Evolutionary conservation across 2,113 vertebrate species (phyloP), one percentile per base, ranked within the genome.

Genomic region (Anoplopoma fimbria): DNA sequence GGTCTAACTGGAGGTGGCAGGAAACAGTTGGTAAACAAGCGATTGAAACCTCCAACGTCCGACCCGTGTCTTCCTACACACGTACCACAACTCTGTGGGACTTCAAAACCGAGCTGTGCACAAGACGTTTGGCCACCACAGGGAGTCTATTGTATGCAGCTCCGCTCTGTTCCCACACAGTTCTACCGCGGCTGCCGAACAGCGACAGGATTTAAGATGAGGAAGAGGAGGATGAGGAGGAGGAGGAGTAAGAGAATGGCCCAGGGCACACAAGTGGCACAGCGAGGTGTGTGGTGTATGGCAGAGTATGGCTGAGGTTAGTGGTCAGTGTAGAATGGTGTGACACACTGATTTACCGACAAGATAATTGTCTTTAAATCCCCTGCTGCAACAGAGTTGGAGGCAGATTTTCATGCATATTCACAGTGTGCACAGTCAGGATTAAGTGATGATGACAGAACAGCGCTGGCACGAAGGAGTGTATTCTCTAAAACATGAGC

Each of bases 81-180:
- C 70, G 76, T 72, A 71, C 74, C 38, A 19, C 78, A 62, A 49
- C 77, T 81, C 77, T 25, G 79, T 64, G 65, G 47, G 83, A 81
- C 72, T 69, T 67, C 19, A 79, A 38, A 69, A 75, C 25, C 1
- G 17, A 76, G 78, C 70, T 69, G 58, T 33, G 47, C 60, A 27
- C 76, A 57, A 55, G 78, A 84, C 38, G 31, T 76, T 82, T 68
- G 64, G 69, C 68, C 85, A 53, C 77, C 29, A 1, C 81, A n/a
- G 83, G 87, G 70, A 87, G 87, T 10, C 84, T 58, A 67, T 81
- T 84, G 75, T 84, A 49, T 73, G 77, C 77, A 34, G 47, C 87
- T 86, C 64, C 82, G 68, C 80, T 81, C 64, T 82, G 83, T 86
- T 90, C 81, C 87, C 87, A 91, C 87, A 84, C 89, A 82, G 21